Percentiles rank a stretch among this genome's conserved stretches.
Conservation (phyloP, 2,113 vertebrate species). For the Malurus melanocephalus region DNA sequence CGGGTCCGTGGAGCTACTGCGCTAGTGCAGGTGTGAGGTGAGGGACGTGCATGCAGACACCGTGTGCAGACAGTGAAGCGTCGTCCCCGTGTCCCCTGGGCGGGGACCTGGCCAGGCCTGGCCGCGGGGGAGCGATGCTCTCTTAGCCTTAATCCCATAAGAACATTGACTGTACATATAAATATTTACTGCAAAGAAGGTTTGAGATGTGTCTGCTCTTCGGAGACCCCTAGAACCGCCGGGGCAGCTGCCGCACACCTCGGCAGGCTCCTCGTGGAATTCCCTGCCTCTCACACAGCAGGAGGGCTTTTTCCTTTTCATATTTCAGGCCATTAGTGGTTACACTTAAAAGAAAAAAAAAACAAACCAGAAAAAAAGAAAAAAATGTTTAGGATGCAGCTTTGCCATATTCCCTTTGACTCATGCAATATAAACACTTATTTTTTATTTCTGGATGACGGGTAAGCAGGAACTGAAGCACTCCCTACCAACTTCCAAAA, state of each 20-base stretch:
- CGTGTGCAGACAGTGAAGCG: conserved; percentile 40
- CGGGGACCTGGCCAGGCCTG: background rate
- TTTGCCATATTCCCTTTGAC: conserved; percentile 40
- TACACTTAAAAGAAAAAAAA: background rate
- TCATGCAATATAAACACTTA: conserved; percentile 39
- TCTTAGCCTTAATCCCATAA: conserved; percentile 44
- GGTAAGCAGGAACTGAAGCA: conserved; percentile 58
- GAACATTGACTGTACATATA: conserved; percentile 69
- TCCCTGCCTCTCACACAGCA: conserved; percentile 15
- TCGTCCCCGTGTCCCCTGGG: background rate
- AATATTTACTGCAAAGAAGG: conserved; percentile 64
- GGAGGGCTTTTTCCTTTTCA: background rate
- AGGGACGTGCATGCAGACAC: conserved; percentile 56
- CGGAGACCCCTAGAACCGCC: conserved; percentile 43
- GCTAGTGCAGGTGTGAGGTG: conserved; percentile 23
- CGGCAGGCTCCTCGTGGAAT: background rate
- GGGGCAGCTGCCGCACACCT: conserved; percentile 30
- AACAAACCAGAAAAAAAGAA: background rate
- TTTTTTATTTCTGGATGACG: background rate
- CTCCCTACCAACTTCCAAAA: conserved; percentile 49
- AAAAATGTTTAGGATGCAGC: conserved; percentile 24
- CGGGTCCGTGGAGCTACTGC: conserved; percentile 38
- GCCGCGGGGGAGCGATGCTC: background rate
- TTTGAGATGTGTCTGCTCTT: conserved; percentile 66
- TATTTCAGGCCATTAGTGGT: conserved; percentile 34